phyloP scores from a whole-genome alignment of 2,888 invertebrate genomes.

The Chrysina gloriosa region DNA sequence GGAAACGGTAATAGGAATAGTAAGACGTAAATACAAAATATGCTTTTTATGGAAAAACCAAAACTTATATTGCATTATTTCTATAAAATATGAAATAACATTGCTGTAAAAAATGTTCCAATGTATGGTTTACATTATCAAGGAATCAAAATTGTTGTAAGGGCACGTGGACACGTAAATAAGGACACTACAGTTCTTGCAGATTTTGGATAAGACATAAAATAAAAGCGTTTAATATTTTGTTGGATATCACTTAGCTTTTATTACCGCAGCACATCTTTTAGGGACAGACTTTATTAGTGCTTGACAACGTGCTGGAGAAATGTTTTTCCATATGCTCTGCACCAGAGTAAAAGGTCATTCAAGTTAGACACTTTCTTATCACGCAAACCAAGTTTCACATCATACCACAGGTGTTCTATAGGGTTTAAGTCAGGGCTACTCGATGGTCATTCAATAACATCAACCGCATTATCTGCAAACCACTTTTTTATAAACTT shows the following conservation, averaged over 20 bases:
- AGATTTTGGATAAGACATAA: slow-evolving; percentile 6
- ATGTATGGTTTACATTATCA: too few species aligned
- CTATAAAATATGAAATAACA: too few species aligned
- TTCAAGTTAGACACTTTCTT: slow-evolving; percentile 8
- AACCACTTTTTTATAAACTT: not conserved
- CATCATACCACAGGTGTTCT: not conserved
- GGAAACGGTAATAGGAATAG: too few species aligned
- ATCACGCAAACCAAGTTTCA: slow-evolving; percentile 1
- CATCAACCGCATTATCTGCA: not conserved
- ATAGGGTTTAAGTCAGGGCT: too few species aligned
- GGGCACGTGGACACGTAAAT: not conserved
- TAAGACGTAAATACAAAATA: too few species aligned
- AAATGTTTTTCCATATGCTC: not conserved
- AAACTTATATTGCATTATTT: too few species aligned
- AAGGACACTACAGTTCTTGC: not conserved
- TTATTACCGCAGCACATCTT: slow-evolving; percentile 15
- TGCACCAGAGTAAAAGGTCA: slow-evolving; percentile 5
- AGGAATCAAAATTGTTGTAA: too few species aligned
- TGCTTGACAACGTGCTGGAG: not conserved
- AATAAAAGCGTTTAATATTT: slow-evolving; percentile 10
- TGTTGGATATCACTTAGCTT: not conserved
- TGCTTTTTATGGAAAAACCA: too few species aligned
- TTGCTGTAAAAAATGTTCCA: too few species aligned
- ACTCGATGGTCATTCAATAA: not conserved
- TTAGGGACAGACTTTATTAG: slow-evolving; percentile 5